Base-by-base conservation (phyloP, 1,140 invertebrate species). In the Diachasmimorpha longicaudata region DNA sequence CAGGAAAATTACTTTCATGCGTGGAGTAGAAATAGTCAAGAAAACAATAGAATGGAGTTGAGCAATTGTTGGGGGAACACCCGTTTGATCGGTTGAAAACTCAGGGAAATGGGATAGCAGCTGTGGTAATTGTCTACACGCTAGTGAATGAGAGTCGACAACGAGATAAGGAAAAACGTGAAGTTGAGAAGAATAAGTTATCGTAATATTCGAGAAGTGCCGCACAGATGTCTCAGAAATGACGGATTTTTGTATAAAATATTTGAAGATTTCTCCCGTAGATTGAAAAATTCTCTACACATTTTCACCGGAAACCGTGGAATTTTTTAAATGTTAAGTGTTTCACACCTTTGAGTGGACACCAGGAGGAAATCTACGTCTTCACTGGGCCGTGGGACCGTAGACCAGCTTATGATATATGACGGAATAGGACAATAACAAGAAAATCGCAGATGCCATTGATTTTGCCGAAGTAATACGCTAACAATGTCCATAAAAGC, bases 41-140 rank as follows among this genome's bases (percentile, higher is more conserved):
- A 14, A 25, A 63, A 63, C 58, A 63, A 63, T 63, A 63, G 58
- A 63, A 63, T 63, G 23, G 58, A 63, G 58, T 63, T 63, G 23
- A 63, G 58, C 58, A 63, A 63, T 63, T 63, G 58, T 11, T 39
- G 13, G 19, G 52, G 52, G 16, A 58, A 58, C 16, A 21, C 21
- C 21, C 19, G 52, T 21, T 21, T 58, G 52, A 58, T 58, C 13
- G 6, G 21, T 58, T 58, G 6, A 16, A 16, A 14, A 14, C 44
- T 46, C 11, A 46, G 31, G 48, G 48, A 52, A 52, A 52, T n/a
- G 3, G 16, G 13, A 52, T 52, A 16, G n/a, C n/a, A 19, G 16
- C 9, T 19, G 48, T 4, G 48, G 48, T 52, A 52, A 52, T 52
- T 52, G 48, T 16, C 48, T 16, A 52, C 19, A 13, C 11, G 11